Evolutionary conservation across 2,888 invertebrate genomes (phyloP).

Genomic region (Rhyacophila evoluta): DNA sequence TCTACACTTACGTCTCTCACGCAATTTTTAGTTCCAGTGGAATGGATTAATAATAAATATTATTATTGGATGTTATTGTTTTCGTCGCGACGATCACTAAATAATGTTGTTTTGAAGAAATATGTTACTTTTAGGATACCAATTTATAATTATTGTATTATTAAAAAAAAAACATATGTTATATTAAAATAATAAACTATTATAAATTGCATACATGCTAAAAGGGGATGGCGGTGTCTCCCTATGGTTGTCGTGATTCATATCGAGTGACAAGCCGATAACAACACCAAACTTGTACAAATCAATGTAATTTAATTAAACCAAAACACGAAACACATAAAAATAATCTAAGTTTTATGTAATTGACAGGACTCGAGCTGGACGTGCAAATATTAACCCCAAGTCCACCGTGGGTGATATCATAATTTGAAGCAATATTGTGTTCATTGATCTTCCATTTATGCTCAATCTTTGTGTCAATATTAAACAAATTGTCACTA

Average conservation of each 20-base stretch:
- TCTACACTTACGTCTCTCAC: constrained; percentile 38
- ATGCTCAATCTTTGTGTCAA: too few relatives aligned
- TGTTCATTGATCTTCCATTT: too few relatives aligned
- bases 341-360: too few relatives aligned
- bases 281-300: neutral
- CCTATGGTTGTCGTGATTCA: neutral
- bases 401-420: too few relatives aligned
- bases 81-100: neutral
- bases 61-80: constrained; percentile 26
- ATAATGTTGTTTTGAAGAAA: constrained; percentile 38
- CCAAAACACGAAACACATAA: too few relatives aligned
- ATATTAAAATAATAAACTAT: constrained; percentile 46
- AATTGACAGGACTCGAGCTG: too few relatives aligned
- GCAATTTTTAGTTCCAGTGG: constrained; percentile 45
- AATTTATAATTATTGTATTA: constrained; percentile 49
- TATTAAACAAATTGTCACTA: too few relatives aligned
- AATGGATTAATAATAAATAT: constrained; percentile 21
- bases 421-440: too few relatives aligned
- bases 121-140: constrained; percentile 49
- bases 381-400: too few relatives aligned
- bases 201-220: constrained; percentile 40
- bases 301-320: neutral
- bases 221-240: constrained; percentile 3
- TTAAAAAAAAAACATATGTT: constrained; percentile 45
- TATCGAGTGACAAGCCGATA: neutral